A percentile compares a stretch with the other conserved stretches of the same genome.
Evolutionary conservation across 2,113 vertebrate species (phyloP).

Genomic region (Indicator indicator): DNA sequence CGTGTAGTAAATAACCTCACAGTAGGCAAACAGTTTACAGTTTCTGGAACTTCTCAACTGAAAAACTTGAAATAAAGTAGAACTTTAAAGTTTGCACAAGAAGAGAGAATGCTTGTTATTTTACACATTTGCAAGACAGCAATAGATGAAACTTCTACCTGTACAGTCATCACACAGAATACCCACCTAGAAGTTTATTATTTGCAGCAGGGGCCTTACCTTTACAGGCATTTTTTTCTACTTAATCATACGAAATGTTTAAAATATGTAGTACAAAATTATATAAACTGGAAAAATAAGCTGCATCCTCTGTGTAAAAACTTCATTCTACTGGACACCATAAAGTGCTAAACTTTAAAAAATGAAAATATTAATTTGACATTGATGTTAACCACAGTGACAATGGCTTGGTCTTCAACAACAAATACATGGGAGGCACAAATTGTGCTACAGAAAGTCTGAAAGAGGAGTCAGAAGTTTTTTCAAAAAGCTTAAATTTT

Average conservation of each 20-base stretch:
- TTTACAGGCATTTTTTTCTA: neutral
- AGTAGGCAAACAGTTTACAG: neutral
- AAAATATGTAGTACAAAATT: neutral
- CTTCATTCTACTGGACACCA: constrained; percentile 72
- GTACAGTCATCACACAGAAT: neutral
- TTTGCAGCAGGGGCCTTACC: neutral
- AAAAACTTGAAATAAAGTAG: neutral
- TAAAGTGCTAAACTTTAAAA: constrained; percentile 74
- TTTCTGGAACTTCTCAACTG: neutral
- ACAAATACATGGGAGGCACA: constrained; percentile 51
- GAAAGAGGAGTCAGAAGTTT: constrained; percentile 26
- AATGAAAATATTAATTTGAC: constrained; percentile 52
- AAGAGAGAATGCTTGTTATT: neutral
- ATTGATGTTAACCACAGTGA: constrained; percentile 45
- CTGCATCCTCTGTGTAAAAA: constrained; percentile 65
- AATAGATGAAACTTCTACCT: neutral
- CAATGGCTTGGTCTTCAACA: constrained; percentile 57
- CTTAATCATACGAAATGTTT: neutral
- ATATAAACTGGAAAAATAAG: neutral
- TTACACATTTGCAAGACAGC: neutral
- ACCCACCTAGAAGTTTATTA: neutral
- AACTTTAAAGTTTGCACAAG: neutral
- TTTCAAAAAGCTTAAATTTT: constrained; percentile 45
- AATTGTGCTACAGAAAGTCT: constrained; percentile 68
- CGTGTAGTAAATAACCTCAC: neutral